These are phyloP conservation scores for Crocuta crocuta DNA, from an alignment of 2,113 vertebrate genomes.

Conservation along the genomic window DNA sequence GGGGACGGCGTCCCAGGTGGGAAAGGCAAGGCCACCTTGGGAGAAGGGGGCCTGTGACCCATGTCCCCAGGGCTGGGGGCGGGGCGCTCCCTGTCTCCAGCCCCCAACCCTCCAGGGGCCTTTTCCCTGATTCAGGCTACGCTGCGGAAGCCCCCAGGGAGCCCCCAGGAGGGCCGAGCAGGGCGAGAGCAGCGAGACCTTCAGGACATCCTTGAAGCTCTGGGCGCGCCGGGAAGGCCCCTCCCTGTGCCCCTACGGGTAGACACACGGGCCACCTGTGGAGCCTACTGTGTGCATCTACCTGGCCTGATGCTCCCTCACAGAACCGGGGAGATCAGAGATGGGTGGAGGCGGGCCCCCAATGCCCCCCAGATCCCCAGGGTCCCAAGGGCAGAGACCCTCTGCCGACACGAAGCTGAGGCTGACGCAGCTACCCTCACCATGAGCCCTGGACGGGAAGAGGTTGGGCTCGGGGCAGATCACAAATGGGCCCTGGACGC, in stretches of 20 bases:
- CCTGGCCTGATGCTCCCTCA: background rate
- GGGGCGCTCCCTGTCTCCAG: background rate
- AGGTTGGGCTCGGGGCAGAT: accelerated
- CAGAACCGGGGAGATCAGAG: background rate
- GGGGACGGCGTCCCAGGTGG: accelerated
- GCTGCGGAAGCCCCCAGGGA: background rate
- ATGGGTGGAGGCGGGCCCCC: accelerated
- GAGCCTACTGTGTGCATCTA: background rate
- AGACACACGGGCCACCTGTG: background rate
- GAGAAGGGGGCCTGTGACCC: background rate
- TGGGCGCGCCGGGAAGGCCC: accelerated
- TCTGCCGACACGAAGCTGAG: background rate
- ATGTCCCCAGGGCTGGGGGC: accelerated
- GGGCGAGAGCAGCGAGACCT: background rate
- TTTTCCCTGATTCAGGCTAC: background rate
- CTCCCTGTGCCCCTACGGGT: accelerated
- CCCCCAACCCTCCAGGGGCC: background rate
- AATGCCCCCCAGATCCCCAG: too few relatives aligned
- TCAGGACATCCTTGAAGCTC: background rate
- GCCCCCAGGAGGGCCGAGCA: background rate
- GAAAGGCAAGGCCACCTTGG: background rate
- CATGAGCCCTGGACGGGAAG: accelerated
- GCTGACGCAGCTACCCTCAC: accelerated
- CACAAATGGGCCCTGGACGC: background rate
- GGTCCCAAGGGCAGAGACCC: background rate